Evolutionary conservation across 2,113 vertebrate genomes (phyloP).

Genomic region (Pelvicachromis taeniatus): DNA sequence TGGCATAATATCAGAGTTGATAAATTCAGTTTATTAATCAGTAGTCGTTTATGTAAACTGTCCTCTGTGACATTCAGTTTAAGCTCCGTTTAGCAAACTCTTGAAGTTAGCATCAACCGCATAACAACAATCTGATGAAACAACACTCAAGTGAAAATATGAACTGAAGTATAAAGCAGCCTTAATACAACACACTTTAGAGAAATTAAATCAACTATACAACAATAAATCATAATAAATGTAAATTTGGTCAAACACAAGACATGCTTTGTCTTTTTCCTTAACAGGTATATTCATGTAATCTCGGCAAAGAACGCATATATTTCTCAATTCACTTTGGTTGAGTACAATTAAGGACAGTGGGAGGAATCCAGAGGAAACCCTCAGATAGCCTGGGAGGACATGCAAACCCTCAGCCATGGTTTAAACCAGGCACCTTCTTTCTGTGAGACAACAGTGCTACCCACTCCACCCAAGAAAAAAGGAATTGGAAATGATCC

Average conservation of each 20-base stretch:
- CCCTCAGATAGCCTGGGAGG: background rate
- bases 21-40: background rate
- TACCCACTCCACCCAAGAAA: background rate
- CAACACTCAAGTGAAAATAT: background rate
- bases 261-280: background rate
- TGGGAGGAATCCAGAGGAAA: background rate
- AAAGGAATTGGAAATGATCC: background rate
- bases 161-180: background rate
- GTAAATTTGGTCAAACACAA: background rate
- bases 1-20: background rate
- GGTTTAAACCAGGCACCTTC: accelerated
- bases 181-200: background rate
- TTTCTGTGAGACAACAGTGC: background rate
- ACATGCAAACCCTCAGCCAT: too few relatives aligned
- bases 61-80: background rate
- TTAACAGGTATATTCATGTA: background rate
- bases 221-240: background rate
- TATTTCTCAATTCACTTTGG: background rate
- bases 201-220: background rate
- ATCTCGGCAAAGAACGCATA: background rate
- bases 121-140: background rate
- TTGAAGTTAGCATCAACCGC: background rate
- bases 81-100: background rate
- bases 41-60: background rate
- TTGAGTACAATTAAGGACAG: background rate